Base-by-base conservation (phyloP, 2,888 invertebrate genomes). In the Hybos culiciformis region DNA sequence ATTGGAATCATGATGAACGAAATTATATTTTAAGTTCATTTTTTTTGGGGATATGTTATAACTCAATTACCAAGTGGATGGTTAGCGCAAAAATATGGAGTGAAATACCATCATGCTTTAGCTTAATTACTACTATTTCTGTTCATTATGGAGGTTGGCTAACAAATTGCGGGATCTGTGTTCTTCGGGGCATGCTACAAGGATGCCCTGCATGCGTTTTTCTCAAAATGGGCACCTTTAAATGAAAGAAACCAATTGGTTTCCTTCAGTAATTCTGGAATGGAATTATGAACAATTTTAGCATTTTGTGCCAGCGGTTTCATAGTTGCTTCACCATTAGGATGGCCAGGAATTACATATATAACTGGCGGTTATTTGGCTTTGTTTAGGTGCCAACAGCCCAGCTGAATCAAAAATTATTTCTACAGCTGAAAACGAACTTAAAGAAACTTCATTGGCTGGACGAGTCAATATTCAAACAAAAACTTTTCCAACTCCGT, bases 341-440 rank as follows among this genome's bases (percentile, higher is more conserved):
- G 86, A 1, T 87, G 87, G 87, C 79, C 81, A 1, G 73, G 79
- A 6, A 78, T 80, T 44, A 86, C 86, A 62, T 87, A 86, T 56
- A 61, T 77, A 2, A 80, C 81, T 52, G 85, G 84, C 0, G 67
- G 67, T 6, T 0, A 45, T 63, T 0, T 85, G 78, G 68, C 61
- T 72, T 4, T 60, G 76, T 42, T 63, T 79, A 14, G 84, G 82
- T 0, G 72, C 75, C 1, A 77, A 77, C 53, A 60, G 69, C 1
- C 81, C 82, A 0, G 60, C 61, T 0, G 62, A 70, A 12, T 75
- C 75, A 41, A 60, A 62, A 1, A 59, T 68, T 39, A 79, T 80
- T 45, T 70, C 71, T 3, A 54, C 62, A 0, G 62, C 61, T 1
- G 82, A 82, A 54, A 68, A 60, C 37, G 53, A 58, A 12, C 80